Evolutionary conservation across 2,113 vertebrate genomes (phyloP).

Genomic region (Neomonachus schauinslandi): DNA sequence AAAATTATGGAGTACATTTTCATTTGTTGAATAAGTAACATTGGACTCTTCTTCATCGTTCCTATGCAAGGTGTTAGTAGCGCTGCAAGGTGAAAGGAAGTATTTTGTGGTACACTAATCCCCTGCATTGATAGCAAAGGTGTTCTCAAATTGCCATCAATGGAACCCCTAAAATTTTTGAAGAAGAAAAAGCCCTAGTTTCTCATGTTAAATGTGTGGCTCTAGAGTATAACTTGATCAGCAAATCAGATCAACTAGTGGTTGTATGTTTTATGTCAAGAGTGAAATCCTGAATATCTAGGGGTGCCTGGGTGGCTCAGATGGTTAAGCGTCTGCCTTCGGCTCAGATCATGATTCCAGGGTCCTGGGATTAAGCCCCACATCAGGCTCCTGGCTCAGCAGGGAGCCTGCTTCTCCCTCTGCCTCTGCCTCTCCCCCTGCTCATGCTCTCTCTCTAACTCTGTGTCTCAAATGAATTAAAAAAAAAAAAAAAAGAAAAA

Average conservation of each 20-base stretch:
- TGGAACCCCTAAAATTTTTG: not conserved
- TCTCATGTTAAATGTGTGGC: not conserved
- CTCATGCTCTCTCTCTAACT: no score
- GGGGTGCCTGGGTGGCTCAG: no score
- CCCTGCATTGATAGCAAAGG: not conserved
- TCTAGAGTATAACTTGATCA: not conserved
- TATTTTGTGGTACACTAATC: not conserved
- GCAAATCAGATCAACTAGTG: not conserved
- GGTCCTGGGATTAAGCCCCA: no score
- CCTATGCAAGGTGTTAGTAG: not conserved
- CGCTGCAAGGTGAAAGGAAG: not conserved
- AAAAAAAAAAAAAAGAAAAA: no score
- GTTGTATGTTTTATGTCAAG: not conserved
- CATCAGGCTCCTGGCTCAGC: no score
- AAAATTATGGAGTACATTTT: not conserved
- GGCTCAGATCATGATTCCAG: no score
- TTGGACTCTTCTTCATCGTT: not conserved
- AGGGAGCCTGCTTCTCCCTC: no score
- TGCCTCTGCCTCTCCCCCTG: no score
- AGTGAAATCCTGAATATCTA: not conserved
- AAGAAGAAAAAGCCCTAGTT: not conserved
- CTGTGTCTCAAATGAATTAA: no score
- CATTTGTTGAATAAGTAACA: not conserved
- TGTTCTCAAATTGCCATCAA: slow-evolving; percentile 1
- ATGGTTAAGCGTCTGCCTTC: no score